These are phyloP conservation scores for Neocloeon triangulifer DNA, from an alignment of 1,140 invertebrate genomes.

Conservation along the genomic window DNA sequence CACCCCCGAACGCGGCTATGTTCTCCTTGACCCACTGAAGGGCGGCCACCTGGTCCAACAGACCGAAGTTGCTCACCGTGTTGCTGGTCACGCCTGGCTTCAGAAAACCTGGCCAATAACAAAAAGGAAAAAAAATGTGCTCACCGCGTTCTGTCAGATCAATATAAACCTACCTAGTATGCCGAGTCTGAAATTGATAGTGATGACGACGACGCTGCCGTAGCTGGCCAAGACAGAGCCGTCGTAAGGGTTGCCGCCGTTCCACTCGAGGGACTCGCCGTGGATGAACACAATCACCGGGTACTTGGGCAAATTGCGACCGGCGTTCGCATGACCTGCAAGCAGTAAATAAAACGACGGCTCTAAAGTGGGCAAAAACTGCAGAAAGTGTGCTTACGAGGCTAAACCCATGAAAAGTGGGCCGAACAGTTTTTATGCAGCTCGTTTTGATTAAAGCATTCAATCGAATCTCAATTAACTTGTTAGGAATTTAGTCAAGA, in stretches of 20 bases:
- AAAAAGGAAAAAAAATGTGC: too few relatives aligned
- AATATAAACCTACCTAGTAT: constrained; percentile 47
- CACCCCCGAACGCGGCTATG: constrained; percentile 64
- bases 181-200: constrained; percentile 78
- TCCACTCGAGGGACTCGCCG: constrained; percentile 81
- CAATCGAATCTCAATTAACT: too few relatives aligned
- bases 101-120: constrained; percentile 42
- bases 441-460: too few relatives aligned
- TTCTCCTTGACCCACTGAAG: constrained; percentile 74
- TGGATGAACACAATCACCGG: constrained; percentile 80
- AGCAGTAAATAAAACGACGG: too few relatives aligned
- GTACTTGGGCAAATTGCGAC: constrained; percentile 22
- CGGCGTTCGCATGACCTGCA: too few relatives aligned
- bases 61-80: constrained; percentile 60
- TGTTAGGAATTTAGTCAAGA: too few relatives aligned
- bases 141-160: too few relatives aligned
- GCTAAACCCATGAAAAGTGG: too few relatives aligned
- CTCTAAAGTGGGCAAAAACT: too few relatives aligned
- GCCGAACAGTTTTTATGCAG: too few relatives aligned
- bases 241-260: constrained; percentile 80
- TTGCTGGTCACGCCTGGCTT: constrained; percentile 44
- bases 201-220: constrained; percentile 78
- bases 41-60: constrained; percentile 71
- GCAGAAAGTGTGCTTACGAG: too few relatives aligned
- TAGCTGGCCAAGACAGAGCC: constrained; percentile 69